Base-by-base conservation (phyloP, 2,113 vertebrate genomes). In the Oxyruncus cristatus region DNA sequence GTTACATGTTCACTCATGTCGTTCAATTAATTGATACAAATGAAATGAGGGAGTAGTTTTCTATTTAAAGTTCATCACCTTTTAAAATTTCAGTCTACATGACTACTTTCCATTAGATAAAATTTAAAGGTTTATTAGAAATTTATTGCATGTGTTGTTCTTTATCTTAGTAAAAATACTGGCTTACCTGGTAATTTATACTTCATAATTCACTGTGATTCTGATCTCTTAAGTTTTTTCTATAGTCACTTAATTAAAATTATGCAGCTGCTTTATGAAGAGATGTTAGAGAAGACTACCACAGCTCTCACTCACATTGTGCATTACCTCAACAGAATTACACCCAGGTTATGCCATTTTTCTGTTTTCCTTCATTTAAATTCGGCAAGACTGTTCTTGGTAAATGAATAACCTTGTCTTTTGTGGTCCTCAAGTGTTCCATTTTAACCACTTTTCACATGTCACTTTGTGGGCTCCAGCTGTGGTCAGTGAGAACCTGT, bases 321-420 rank as follows among this genome's bases (percentile, higher is more conserved):
- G 11, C 33, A 23, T 79, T 95, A 73, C 28, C 19, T 91, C 81
- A 53, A 79, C 24, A 87, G 5, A 68, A 47, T 93, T 83, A 61
- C 33, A 66, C 32, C 3, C 5, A 3, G 20, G 19, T 88, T 88
- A 47, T 86, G 67, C 50, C n/a, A 63, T 92, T 90, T 95, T 92
- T 89, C 61, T 92, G 39, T 56, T 95, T 93, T 85, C 65, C 28
- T 94, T 93, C 82, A 44, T 85, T 88, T 92, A 67, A 94, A 46
- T 72, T 88, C 96, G 85, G 79, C 88, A 93, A 84, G 79, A 67
- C 11, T 74, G 11, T 65, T 83, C 59, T 63, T 75, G 72, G 88
- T 90, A 88, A 94, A 96, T 96, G 88, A 94, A 74, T 92, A 93
- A 93, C 88, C 24, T 14, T 87, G 84, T 75, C 65, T 95, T 88